Conservation (phyloP, 1,140 invertebrate genomes). For the Hormaphis cornu region DNA sequence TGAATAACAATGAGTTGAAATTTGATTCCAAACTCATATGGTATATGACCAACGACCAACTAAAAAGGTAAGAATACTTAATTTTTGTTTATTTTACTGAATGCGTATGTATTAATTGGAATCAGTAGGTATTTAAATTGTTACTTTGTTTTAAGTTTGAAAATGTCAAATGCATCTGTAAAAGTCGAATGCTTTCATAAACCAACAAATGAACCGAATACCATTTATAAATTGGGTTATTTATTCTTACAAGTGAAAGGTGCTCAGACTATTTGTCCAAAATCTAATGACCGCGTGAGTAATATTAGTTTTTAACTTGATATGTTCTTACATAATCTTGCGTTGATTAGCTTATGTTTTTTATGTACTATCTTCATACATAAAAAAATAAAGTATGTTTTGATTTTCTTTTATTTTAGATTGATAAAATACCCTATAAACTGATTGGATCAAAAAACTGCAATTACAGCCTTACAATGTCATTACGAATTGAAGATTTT, state of each 20-base stretch:
- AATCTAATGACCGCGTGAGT: constrained; percentile 4
- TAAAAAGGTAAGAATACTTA: not conserved
- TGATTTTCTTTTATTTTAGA: not conserved
- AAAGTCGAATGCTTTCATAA: not conserved
- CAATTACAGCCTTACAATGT: not conserved
- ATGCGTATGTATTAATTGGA: not conserved
- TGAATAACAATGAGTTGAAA: constrained; percentile 3
- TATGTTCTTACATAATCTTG: not conserved
- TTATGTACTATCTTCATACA: too few relatives aligned
- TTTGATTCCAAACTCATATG: not conserved
- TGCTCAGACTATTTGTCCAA: constrained; percentile 1
- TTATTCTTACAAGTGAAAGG: constrained; percentile 18
- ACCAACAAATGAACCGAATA: not conserved
- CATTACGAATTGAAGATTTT: constrained; percentile 15
- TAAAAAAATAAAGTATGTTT: not conserved
- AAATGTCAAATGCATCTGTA: constrained; percentile 9
- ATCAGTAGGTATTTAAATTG: not conserved
- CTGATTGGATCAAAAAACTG: constrained; percentile 17
- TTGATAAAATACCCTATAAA: constrained; percentile 1
- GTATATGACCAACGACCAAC: not conserved
- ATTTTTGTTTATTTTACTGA: not conserved
- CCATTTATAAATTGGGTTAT: constrained; percentile 1
- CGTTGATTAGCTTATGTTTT: not conserved
- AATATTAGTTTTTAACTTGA: not conserved
- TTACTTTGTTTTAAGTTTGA: not conserved